Evolutionary conservation across 2,113 vertebrate species (phyloP).

Genomic region (Mellivora capensis): DNA sequence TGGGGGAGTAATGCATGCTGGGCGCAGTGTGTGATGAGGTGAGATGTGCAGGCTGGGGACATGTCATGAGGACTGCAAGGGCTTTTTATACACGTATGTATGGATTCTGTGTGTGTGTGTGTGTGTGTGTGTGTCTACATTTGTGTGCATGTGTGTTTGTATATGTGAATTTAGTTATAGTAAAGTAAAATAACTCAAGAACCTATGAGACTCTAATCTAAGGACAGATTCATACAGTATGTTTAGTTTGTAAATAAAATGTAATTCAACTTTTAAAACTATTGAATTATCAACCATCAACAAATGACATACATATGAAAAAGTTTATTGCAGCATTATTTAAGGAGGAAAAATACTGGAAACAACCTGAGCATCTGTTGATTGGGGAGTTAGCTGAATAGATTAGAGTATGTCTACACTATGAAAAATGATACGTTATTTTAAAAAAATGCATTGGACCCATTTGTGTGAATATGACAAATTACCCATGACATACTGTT

Average conservation of each 20-base stretch:
- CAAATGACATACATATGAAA: not conserved
- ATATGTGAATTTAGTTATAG: not conserved
- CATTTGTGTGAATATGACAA: not conserved
- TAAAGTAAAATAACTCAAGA: not conserved
- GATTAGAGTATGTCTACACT: not conserved
- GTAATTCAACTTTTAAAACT: not conserved
- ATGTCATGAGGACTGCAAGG: not conserved
- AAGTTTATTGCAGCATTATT: not conserved
- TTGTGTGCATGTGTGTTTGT: not conserved
- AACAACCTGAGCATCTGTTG: not conserved
- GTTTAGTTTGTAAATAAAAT: not conserved
- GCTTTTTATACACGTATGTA: accelerated
- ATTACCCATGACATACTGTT: not conserved
- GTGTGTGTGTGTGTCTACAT: not conserved
- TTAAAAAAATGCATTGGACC: not conserved
- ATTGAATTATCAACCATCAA: not conserved
- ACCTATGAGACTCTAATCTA: not conserved
- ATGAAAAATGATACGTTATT: not conserved
- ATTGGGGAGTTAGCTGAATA: not conserved
- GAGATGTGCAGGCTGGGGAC: too few species aligned
- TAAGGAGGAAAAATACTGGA: not conserved
- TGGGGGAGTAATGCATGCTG: too few species aligned
- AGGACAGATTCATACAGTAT: not conserved
- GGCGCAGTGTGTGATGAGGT: not conserved
- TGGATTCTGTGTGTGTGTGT: not conserved